phyloP scores from a whole-genome alignment of 2,113 vertebrate species.

The Patagioenas fasciata region DNA sequence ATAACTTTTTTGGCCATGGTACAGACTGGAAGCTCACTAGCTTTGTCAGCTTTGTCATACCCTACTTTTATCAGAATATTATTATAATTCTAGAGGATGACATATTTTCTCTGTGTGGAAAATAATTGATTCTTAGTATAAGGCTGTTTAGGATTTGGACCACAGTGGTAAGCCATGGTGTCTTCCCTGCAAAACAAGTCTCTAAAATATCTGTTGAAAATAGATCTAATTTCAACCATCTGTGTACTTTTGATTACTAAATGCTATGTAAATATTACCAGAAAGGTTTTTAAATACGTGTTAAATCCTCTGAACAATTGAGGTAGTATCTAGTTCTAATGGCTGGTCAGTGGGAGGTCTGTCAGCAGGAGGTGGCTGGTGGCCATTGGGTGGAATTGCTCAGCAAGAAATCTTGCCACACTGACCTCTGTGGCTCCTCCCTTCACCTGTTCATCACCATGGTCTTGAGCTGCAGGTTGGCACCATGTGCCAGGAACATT shows the following conservation, averaged over 20 bases:
- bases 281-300: too few species aligned
- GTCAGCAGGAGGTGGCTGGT: background rate
- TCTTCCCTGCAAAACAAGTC: background rate
- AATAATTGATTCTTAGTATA: background rate
- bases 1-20: background rate
- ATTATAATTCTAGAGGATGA: background rate
- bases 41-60: background rate
- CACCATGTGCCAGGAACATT: background rate
- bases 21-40: background rate
- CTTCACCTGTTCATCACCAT: background rate
- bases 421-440: background rate
- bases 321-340: background rate
- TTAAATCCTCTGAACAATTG: too few species aligned
- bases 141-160: constrained; percentile 3
- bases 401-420: background rate
- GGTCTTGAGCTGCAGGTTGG: background rate
- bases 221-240: too few species aligned
- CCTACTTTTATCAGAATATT: background rate
- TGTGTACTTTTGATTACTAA: too few species aligned
- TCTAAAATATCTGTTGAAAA: constrained; percentile 13
- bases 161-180: constrained; percentile 14
- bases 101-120: background rate
- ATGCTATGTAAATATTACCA: too few species aligned
- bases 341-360: background rate
- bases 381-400: background rate